A percentile compares a stretch with the other conserved stretches of the same genome.
Evolutionary conservation across 1,140 invertebrate species (phyloP).

Genomic region (Chymomyza costata): DNA sequence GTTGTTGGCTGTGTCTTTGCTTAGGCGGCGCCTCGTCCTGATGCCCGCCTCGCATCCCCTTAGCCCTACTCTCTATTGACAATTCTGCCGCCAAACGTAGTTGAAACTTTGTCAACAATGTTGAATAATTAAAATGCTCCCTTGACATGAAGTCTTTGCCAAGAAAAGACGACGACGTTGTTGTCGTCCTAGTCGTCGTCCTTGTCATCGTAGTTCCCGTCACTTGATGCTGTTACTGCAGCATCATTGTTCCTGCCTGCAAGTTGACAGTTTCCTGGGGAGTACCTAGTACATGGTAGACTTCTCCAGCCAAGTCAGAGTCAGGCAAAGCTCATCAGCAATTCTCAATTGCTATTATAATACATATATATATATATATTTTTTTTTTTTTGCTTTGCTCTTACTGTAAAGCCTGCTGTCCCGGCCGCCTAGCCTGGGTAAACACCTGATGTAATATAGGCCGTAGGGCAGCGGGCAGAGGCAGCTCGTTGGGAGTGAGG

Average conservation of each 20-base stretch:
- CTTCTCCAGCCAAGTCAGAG: background rate
- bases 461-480: slow-evolving; percentile 33
- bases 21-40: background rate
- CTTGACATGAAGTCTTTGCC: slow-evolving; percentile 54
- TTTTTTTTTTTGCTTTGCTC: slow-evolving; percentile 39
- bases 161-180: slow-evolving; percentile 26
- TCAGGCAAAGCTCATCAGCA: slow-evolving; percentile 62
- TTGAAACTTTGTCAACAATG: slow-evolving; percentile 73
- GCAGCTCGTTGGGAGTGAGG: background rate
- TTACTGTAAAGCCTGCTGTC: slow-evolving; percentile 4
- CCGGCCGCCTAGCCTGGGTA: slow-evolving; percentile 35
- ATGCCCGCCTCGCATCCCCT: slow-evolving; percentile 18
- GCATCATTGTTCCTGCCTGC: slow-evolving; percentile 25
- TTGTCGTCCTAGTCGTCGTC: slow-evolving; percentile 3
- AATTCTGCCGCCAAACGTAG: slow-evolving; percentile 5
- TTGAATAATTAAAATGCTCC: slow-evolving; percentile 75
- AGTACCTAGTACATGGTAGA: slow-evolving; percentile 13
- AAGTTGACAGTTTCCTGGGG: slow-evolving; percentile 45
- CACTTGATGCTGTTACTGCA: background rate
- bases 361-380: too few species aligned
- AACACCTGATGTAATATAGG: slow-evolving; percentile 63
- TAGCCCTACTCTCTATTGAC: slow-evolving; percentile 7
- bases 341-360: slow-evolving; percentile 75
- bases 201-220: slow-evolving; percentile 1
- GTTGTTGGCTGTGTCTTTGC: background rate